Base-by-base conservation (phyloP, 2,797 vertebrate species). In the Lithobates pipiens region DNA sequence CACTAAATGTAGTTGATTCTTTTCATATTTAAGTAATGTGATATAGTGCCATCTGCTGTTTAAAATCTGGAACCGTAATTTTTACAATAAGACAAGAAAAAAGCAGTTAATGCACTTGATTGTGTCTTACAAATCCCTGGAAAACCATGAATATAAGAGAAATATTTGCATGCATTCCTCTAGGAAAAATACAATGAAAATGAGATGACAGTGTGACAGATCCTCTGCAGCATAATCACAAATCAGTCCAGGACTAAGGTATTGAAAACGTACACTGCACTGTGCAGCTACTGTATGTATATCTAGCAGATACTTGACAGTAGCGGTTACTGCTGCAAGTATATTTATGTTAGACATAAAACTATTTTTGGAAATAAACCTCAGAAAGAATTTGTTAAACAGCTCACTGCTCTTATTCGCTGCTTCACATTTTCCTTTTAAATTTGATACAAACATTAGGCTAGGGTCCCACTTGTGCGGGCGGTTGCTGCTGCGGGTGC, bases 21-120 rank as follows among this genome's bases (percentile, higher is more conserved):
- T 25, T 34, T 77, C 10, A 65, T 61, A 15, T 71, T 63, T 36
- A 32, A 86, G 71, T 13, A 72, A 86, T 78, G 76, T 78, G 39
- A 70, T n/a, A 74, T 32, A 78, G 85, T 34, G 76, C 80, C 85
- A 86, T 65, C 85, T 86, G 80, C 74, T 86, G 85, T 73, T 39
- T 67, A 15, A 82, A 68, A 50, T 18, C 5, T 73, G 29, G 70
- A 67, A 50, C 36, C n/a, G 7, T 44, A 29, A 4, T 34, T 50
- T n/a, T 76, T 61, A 29, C 21, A 5, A 29, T 21, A 27, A 13
- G 23, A 18, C 2, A 74, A 65, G n/a, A 65, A 42, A 39, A 61
- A 44, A 25, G 32, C 5, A 61, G 69, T 27, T 25, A 36, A 81
- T 61, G 5, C 32, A 81, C 21, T 50, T 67, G 67, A 21, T 44